Conservation (phyloP, 2,888 invertebrate species). For the Abrostola tripartita region DNA sequence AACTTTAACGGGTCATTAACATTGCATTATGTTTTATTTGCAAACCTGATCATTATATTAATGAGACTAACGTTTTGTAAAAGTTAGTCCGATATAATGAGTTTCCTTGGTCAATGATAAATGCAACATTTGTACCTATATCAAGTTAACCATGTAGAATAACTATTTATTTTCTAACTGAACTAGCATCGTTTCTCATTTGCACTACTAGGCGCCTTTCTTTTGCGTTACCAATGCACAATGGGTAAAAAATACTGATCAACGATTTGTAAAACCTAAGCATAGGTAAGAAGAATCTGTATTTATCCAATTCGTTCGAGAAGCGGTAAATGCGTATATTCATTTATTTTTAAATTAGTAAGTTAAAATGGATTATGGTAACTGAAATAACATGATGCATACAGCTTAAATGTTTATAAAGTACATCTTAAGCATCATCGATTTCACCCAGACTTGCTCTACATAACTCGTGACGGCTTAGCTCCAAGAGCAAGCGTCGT, state of each 20-base stretch:
- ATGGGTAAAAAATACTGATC: no score
- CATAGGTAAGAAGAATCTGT: no score
- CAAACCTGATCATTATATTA: constrained; percentile 68
- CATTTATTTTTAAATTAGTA: no score
- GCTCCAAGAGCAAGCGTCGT: background rate
- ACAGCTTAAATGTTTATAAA: background rate
- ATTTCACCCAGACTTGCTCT: background rate
- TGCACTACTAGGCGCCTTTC: no score
- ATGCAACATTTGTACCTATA: background rate
- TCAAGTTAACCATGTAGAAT: constrained; percentile 4
- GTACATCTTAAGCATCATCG: background rate
- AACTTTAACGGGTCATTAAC: constrained; percentile 81
- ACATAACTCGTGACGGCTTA: constrained; percentile 1
- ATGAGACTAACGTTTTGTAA: constrained; percentile 59
- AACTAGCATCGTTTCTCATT: background rate
- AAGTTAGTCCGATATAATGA: constrained; percentile 29
- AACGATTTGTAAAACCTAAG: no score
- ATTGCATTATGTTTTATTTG: constrained; percentile 74
- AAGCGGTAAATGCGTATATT: no score
- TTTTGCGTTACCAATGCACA: no score
- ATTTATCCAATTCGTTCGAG: no score
- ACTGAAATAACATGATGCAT: no score
- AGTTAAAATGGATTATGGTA: no score
- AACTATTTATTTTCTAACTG: constrained; percentile 9
- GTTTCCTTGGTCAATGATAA: constrained; percentile 19